Base-by-base conservation (phyloP, 2,888 invertebrate genomes). In the Trichogramma dendrolimi region DNA sequence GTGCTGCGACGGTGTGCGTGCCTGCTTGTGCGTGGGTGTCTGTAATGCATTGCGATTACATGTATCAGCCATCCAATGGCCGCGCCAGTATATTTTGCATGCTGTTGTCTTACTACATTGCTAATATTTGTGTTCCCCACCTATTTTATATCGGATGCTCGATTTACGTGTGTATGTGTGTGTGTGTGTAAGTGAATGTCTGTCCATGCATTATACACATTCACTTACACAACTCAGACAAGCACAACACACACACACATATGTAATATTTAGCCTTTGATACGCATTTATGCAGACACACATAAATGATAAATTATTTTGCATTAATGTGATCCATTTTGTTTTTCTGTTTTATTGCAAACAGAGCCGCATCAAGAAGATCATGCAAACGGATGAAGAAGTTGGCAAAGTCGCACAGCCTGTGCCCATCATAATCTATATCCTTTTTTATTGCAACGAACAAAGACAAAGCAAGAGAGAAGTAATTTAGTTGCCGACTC, bases 381-480 rank as follows among this genome's bases (percentile, higher is more conserved):
- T 99, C 70, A 99, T 99, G 98, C 98, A 99, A 83, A 95, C 94
- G 69, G 99, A 99, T 80, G 98, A 99, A 80, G 98, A 99, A 82
- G 96, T 99, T 76, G 99, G 99, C 71, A 96, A 98, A 86, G 97
- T 99, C 69, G 97, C 98, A 67, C 96, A 97, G 80, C 95, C 97
- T 64, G 99, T 99, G 73, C 98, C 99, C 71, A 91, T 99, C 75
- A 96, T 98, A 81, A 97, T 98, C 80, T 96, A 92, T 92, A 91
- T 93, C 93, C 92, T 93, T 93, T 93, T 89, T 84, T 72, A 46
- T 10, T 46, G 2, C 27, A 27, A 27, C 27, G 27, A 27, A 27
- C 27, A 27, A 27, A 27, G 27, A 27, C 27, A 27, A 27, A 27
- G 27, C 27, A 27, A 27, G 27, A 27, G 27, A 27, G 27, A 27